Evolutionary conservation across 2,888 invertebrate species (phyloP).

Genomic region (Scaptomyza parva): DNA sequence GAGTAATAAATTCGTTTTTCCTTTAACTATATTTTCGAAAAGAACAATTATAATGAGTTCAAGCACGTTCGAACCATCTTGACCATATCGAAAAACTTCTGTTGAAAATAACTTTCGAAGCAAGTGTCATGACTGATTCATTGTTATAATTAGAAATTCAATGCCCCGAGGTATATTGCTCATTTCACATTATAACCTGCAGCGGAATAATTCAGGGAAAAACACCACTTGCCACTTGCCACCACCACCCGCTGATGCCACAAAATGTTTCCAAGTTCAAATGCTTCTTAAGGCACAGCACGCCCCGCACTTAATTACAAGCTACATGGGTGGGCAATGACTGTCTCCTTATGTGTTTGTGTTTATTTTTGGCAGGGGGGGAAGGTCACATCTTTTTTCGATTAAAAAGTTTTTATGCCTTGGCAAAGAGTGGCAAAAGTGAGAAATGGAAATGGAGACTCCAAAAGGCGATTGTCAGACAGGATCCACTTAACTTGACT

Average conservation of each 20-base stretch:
- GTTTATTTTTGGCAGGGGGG: neutral
- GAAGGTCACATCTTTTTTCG: constrained; percentile 73
- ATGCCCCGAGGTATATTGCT: constrained; percentile 35
- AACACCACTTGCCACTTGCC: constrained; percentile 26
- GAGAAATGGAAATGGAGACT: constrained; percentile 44
- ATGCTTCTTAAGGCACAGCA: constrained; percentile 54
- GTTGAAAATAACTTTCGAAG: constrained; percentile 23
- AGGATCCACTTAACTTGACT: constrained; percentile 69
- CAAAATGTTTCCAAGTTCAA: constrained; percentile 1
- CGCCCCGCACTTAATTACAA: constrained; percentile 70
- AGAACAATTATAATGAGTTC: constrained; percentile 1
- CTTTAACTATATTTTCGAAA: neutral
- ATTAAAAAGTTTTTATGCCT: constrained; percentile 69
- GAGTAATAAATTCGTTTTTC: neutral
- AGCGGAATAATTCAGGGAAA: constrained; percentile 25
- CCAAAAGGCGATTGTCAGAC: constrained; percentile 67
- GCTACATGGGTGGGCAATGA: constrained; percentile 39
- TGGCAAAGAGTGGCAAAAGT: constrained; percentile 22
- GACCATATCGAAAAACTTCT: constrained; percentile 6
- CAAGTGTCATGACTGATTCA: constrained; percentile 34
- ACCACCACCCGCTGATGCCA: constrained; percentile 22
- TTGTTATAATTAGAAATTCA: constrained; percentile 47
- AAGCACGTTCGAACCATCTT: constrained; percentile 19
- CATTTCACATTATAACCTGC: constrained; percentile 35
- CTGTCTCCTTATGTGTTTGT: neutral